Evolutionary conservation across 1,140 invertebrate species (phyloP), one percentile per base, ranked within the genome.

Genomic region (Eubasilissa regina): DNA sequence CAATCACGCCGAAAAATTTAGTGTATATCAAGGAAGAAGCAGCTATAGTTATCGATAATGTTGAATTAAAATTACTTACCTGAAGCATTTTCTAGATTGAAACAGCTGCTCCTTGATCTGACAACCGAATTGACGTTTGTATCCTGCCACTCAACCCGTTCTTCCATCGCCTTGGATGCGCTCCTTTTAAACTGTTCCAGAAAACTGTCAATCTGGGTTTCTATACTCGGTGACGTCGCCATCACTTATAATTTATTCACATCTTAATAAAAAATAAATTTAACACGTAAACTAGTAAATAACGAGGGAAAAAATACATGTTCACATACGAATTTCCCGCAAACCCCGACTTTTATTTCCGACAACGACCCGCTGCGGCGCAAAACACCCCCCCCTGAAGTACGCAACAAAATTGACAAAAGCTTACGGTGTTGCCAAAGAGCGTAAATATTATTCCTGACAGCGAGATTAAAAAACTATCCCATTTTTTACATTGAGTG

Each of bases 201-300:
- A 87, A 95, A 94, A 89, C 92, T 93, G 90, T 95, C 94, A 87
- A 95, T 94, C 88, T 95, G 93, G 81, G 91, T 93, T 88, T 95
- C 94, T 85, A 95, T 93, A 79, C 91, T 92, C 82, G 92, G 92
- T 82, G 93, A 93, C 84, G 87, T 91, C 81, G 92, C 92, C 92
- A 93, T 93, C 13, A 73, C 73, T 62, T 51, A 64, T 35, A 25
- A 6, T 43, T 44, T 12, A 64, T 47, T 78, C 78, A 79, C 72
- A 74, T 79, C 21, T 62, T 53, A 79, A 35, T 12, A 73, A 25
- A 73, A 12, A 35, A 47, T 60, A 58, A 60, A 58, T 47, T 44
- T 43, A 44, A 75, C 17, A 74, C 48, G 11, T 72, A 21, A 56
- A 74, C 45, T 12, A 55, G 25, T 55, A 73, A 73, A 73, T 73